Conservation (phyloP, 2,888 invertebrate genomes). For the Noctua janthina region DNA sequence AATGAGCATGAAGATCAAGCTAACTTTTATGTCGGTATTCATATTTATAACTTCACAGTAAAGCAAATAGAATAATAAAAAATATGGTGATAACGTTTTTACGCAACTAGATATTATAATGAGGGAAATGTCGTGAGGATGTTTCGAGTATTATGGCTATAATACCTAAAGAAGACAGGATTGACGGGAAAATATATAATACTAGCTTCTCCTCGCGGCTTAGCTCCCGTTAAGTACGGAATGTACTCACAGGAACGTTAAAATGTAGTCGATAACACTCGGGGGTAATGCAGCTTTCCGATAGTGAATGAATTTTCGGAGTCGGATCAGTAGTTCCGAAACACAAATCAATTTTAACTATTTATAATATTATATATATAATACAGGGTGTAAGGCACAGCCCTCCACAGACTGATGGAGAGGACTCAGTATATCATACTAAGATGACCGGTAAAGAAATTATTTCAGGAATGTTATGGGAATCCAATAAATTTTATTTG, state of each 20-base stretch:
- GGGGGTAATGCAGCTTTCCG: neutral
- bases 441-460: no score
- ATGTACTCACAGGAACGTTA: no score
- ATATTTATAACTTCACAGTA: conserved; percentile 9
- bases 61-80: conserved; percentile 8
- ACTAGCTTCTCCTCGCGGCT: no score
- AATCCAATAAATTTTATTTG: no score
- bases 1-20: conserved; percentile 33
- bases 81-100: neutral
- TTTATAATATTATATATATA: no score
- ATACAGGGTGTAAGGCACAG: no score
- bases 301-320: neutral
- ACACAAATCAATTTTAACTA: no score
- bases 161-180: neutral
- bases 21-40: conserved; percentile 19
- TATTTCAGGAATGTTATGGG: no score
- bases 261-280: neutral
- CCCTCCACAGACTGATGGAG: no score
- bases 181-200: neutral
- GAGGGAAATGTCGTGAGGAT: neutral
- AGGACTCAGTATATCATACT: no score
- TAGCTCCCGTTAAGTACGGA: no score
- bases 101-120: neutral
- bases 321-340: neutral
- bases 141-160: neutral